phyloP scores from a whole-genome alignment of 2,113 vertebrate genomes.

The Eurypyga helias region DNA sequence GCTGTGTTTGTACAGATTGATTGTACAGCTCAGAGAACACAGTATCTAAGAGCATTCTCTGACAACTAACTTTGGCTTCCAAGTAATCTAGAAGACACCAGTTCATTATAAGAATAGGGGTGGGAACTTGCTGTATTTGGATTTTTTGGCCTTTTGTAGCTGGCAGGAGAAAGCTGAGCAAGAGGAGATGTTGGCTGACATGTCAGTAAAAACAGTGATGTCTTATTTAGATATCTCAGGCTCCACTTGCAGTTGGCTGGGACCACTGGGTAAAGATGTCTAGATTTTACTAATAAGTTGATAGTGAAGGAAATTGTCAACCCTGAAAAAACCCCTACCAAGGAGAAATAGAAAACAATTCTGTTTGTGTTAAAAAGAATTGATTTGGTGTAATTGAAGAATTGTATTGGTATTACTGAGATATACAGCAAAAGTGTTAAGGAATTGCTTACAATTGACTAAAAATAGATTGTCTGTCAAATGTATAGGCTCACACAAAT shows the following conservation, averaged over 20 bases:
- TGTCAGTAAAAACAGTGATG: background rate
- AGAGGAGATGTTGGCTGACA: background rate
- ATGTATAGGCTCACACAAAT: background rate
- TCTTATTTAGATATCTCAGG: background rate
- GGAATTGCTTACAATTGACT: background rate
- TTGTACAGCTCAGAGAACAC: background rate
- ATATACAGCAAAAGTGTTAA: background rate
- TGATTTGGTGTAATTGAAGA: background rate
- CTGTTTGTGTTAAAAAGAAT: background rate
- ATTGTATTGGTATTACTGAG: background rate
- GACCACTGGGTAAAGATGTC: background rate
- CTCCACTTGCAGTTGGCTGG: background rate
- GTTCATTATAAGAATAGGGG: background rate
- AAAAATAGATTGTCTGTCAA: background rate
- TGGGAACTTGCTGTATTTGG: background rate
- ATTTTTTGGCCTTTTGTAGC: background rate
- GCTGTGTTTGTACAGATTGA: background rate
- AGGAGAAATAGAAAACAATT: background rate
- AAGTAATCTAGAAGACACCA: conserved; percentile 1
- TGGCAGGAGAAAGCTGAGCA: background rate
- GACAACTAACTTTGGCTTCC: background rate
- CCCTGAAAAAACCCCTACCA: background rate
- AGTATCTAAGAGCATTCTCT: background rate
- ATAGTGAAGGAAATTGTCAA: background rate
- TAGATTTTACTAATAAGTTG: background rate